Percentiles rank a stretch among this genome's conserved stretches.
Evolutionary conservation across 2,888 invertebrate species (phyloP).

Genomic region (Eupithecia insigniata): DNA sequence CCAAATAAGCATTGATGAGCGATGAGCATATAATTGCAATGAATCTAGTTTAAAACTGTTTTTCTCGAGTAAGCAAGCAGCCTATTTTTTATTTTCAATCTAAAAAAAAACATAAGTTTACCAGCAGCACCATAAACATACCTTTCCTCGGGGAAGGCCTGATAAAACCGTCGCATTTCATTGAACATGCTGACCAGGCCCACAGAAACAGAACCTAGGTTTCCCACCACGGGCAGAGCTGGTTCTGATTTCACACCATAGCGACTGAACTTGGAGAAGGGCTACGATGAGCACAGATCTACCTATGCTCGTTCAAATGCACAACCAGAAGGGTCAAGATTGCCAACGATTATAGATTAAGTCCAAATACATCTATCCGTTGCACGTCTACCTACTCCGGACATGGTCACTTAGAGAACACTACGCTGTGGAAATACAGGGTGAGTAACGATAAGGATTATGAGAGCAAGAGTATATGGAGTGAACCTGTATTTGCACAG

Average conservation of each 20-base stretch:
- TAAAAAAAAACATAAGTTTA: neutral
- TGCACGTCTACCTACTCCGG: neutral
- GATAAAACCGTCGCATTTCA: slow-evolving; percentile 45
- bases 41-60: neutral
- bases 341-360: neutral
- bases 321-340: neutral
- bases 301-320: neutral
- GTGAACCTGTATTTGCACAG: too few relatives aligned
- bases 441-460: too few relatives aligned
- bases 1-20: too few relatives aligned
- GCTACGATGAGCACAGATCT: too few relatives aligned
- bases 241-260: slow-evolving; percentile 52
- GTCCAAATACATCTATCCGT: slow-evolving; percentile 5
- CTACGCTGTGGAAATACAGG: neutral
- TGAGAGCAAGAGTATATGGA: neutral
- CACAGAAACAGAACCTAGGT: slow-evolving; percentile 18
- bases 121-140: slow-evolving; percentile 30
- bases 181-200: slow-evolving; percentile 47
- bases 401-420: neutral
- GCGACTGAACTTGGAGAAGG: slow-evolving; percentile 54
- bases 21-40: neutral
- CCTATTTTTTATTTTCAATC: too few relatives aligned
- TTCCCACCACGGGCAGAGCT: slow-evolving; percentile 46
- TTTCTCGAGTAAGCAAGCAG: neutral
- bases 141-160: slow-evolving; percentile 56